These are phyloP conservation scores for Anorthoa munda DNA, from an alignment of 2,888 invertebrate species.

Conservation along the genomic window DNA sequence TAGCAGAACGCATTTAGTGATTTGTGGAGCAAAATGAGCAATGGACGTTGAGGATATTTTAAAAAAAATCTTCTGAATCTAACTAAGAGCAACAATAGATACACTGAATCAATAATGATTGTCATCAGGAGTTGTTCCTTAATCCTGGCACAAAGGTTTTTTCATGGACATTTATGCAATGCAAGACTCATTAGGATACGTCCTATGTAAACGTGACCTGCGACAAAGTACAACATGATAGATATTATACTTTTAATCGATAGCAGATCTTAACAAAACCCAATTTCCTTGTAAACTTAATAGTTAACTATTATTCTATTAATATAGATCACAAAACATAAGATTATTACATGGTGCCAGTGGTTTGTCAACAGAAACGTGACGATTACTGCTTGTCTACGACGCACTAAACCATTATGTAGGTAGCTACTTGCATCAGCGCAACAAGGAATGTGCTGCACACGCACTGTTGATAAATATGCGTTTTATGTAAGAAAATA, in stretches of 20 bases:
- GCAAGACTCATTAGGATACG: neutral
- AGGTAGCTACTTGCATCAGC: slow-evolving; percentile 12
- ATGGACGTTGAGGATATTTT: too few species aligned
- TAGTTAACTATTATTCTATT: slow-evolving; percentile 13
- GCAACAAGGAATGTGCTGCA: slow-evolving; percentile 29
- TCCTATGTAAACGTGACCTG: neutral
- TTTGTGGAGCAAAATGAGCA: too few species aligned
- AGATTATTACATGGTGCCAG: slow-evolving; percentile 24
- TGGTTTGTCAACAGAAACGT: slow-evolving; percentile 43
- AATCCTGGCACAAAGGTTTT: too few species aligned
- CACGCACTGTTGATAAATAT: slow-evolving; percentile 21
- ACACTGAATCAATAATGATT: too few species aligned
- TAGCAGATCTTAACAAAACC: neutral
- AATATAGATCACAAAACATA: slow-evolving; percentile 30
- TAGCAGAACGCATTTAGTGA: too few species aligned
- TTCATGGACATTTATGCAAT: neutral
- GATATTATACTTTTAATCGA: neutral
- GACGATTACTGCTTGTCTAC: slow-evolving; percentile 24
- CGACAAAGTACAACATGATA: neutral
- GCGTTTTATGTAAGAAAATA: neutral
- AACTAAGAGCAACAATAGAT: too few species aligned
- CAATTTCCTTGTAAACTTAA: neutral
- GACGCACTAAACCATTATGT: neutral
- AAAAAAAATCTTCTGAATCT: too few species aligned
- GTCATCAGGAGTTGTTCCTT: too few species aligned